Evolutionary conservation across 1,140 invertebrate genomes (phyloP), one percentile per base, ranked within the genome.

Genomic region (Drosophila suzukii): DNA sequence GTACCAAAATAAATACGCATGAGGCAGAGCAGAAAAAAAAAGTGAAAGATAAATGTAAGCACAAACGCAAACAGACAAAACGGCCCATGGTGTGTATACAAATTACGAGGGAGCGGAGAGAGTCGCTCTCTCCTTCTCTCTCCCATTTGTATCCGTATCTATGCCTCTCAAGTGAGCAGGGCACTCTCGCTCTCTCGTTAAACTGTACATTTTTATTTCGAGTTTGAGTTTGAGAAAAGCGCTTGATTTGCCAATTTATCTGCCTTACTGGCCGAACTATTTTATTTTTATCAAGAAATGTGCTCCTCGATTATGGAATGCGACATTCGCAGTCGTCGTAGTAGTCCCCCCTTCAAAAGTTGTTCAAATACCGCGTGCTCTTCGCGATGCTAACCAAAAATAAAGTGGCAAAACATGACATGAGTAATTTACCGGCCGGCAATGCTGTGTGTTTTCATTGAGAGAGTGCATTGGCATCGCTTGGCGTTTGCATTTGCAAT

Each of bases 31-130:
- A 49, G 41, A 27, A 20, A 84, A 20, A 85, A 67, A 88, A 88
- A 86, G 78, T 88, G 75, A 88, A 86, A 86, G 83, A 86, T 86
- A 83, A 83, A 86, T 88, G 83, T 86, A 88, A 89, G 74, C 74
- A 75, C 60, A 65, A 54, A 83, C 57, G 77, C 57, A 75, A 67
- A 78, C 63, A 81, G 57, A 66, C 60, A 81, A 47, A 75, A 24
- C 3, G 38, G 38, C 38, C 38, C 38, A 39, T 11, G 43, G 43
- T 67, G 75, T 66, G 74, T 70, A 78, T 88, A 83, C 67, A 86
- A 75, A 68, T 73, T 70, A 75, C 67, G 73, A 61, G 51, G 58
- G 50, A 62, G 59, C 51, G 57, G 7, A 61, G 57, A 44, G 41
- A n/a, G 6, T 27, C 27, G 1, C 27, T 27, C 27, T 27, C 27